Percentiles rank a stretch among this genome's conserved stretches.
These are phyloP conservation scores for Atrina japonica DNA, from an alignment of 2,888 invertebrate genomes.

Conservation along the genomic window DNA sequence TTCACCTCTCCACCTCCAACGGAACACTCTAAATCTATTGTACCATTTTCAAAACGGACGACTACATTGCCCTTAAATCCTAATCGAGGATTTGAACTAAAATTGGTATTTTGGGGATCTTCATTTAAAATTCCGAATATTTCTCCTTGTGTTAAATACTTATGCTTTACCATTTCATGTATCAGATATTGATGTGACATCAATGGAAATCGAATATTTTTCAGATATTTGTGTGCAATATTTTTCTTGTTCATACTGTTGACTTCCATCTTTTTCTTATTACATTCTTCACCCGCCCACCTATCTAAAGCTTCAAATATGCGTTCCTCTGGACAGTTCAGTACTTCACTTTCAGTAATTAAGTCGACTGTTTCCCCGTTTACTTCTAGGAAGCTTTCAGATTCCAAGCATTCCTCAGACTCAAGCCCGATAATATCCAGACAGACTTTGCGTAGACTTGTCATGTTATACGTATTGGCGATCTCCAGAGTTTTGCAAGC, in stretches of 20 bases:
- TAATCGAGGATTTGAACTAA: too few species aligned
- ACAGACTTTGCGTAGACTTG: neutral
- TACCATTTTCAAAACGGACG: too few species aligned
- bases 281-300: constrained; percentile 8
- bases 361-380: neutral
- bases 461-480: neutral
- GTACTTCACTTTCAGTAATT: constrained; percentile 4
- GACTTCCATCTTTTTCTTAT: neutral
- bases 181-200: too few species aligned
- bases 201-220: too few species aligned
- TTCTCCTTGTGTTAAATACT: too few species aligned
- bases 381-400: neutral
- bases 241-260: constrained; percentile 1
- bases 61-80: too few species aligned
- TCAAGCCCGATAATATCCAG: neutral
- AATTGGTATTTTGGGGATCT: too few species aligned
- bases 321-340: neutral
- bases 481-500: constrained; percentile 1
- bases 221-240: neutral
- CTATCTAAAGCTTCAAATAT: neutral
- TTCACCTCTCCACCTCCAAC: too few species aligned
- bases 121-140: too few species aligned
- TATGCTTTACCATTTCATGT: too few species aligned
- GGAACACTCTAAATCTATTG: too few species aligned
- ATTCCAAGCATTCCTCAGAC: neutral